phyloP scores from a whole-genome alignment of 2,888 invertebrate genomes.

The Tetanocera ferruginea region DNA sequence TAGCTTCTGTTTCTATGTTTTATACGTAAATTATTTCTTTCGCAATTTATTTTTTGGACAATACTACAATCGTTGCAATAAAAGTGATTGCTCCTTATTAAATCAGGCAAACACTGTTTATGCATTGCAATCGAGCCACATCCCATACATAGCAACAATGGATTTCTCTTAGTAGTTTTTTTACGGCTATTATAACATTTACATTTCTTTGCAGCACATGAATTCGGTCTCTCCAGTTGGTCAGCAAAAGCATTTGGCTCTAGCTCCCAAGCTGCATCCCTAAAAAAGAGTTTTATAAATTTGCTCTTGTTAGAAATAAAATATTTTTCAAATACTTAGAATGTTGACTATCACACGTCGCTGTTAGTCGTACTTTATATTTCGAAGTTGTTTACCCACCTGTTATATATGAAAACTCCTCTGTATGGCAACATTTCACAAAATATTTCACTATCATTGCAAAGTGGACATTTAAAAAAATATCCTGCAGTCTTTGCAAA shows the following conservation, averaged over 20 bases:
- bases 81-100: conserved; percentile 24
- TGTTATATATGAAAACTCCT: conserved; percentile 85
- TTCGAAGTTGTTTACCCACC: conserved; percentile 72
- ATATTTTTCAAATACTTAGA: background rate
- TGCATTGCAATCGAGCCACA: conserved; percentile 60
- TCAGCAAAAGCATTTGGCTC: conserved; percentile 83
- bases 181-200: conserved; percentile 73
- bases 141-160: conserved; percentile 54
- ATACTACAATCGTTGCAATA: conserved; percentile 46
- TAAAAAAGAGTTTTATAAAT: conserved; percentile 58
- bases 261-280: conserved; percentile 88
- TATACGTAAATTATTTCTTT: conserved; percentile 38
- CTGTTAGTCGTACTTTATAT: background rate
- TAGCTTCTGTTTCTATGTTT: background rate
- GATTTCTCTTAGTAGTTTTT: conserved; percentile 44
- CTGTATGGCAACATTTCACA: conserved; percentile 60
- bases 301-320: background rate
- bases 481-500: conserved; percentile 84
- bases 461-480: conserved; percentile 87
- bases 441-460: conserved; percentile 79
- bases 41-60: conserved; percentile 36
- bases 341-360: background rate
- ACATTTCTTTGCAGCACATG: conserved; percentile 76
- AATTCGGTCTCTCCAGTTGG: conserved; percentile 74
- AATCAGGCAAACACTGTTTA: conserved; percentile 37